These are phyloP conservation scores for Nesidiocoris tenuis DNA, from an alignment of 2,888 invertebrate species.

Conservation along the genomic window DNA sequence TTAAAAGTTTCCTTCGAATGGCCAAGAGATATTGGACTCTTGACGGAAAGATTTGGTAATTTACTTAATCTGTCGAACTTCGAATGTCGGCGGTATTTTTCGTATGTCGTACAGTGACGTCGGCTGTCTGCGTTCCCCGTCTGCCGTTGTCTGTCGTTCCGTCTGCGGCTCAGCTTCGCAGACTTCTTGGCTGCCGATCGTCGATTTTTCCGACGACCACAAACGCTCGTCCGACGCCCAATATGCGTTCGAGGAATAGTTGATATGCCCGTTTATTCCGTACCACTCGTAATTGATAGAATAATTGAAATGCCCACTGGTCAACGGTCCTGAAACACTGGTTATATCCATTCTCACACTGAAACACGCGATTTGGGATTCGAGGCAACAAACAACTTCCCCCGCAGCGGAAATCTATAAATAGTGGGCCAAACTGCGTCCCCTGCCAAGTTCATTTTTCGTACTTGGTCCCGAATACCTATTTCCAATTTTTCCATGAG, in stretches of 20 bases:
- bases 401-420: conserved; percentile 26
- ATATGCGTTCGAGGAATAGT: conserved; percentile 47
- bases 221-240: conserved; percentile 36
- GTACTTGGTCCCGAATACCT: conserved; percentile 13
- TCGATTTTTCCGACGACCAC: background rate
- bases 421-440: conserved; percentile 28
- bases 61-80: background rate
- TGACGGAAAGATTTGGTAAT: too few species aligned
- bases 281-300: conserved; percentile 49
- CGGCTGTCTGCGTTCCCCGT: background rate
- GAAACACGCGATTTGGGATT: background rate
- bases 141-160: background rate
- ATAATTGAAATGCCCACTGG: conserved; percentile 34
- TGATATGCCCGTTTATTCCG: conserved; percentile 47
- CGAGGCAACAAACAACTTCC: conserved; percentile 26
- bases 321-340: background rate
- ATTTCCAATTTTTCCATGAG: too few species aligned
- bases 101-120: background rate
- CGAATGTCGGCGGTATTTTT: background rate
- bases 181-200: conserved; percentile 44
- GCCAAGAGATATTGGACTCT: too few species aligned
- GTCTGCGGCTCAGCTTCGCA: conserved; percentile 36
- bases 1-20: too few species aligned
- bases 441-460: conserved; percentile 31
- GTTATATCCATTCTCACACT: conserved; percentile 33